phyloP scores from a whole-genome alignment of 2,888 invertebrate species.

The Mythimna lalbum region DNA sequence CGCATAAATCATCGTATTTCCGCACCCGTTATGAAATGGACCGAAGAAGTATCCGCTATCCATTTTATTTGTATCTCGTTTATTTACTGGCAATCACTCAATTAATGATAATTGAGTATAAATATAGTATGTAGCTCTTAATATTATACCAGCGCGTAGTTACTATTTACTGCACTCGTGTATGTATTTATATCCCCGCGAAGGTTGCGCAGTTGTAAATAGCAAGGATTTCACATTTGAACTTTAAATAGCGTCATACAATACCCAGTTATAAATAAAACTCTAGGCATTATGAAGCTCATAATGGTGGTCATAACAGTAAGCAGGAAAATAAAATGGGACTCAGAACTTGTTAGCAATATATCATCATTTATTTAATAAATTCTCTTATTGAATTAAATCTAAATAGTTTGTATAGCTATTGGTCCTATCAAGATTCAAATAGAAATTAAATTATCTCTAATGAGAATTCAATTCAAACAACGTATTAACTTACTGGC shows the following conservation, averaged over 20 bases:
- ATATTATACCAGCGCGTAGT: conserved; percentile 17
- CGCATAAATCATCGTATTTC: conserved; percentile 67
- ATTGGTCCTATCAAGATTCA: no score
- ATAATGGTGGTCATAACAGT: not conserved
- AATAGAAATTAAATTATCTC: not conserved
- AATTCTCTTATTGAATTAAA: not conserved
- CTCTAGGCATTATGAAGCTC: not conserved
- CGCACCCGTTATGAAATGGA: conserved; percentile 63
- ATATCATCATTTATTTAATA: not conserved
- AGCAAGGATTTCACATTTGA: conserved; percentile 15
- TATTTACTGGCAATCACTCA: conserved; percentile 63
- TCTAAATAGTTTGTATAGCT: not conserved
- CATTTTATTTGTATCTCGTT: conserved; percentile 58
- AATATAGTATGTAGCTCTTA: conserved; percentile 12
- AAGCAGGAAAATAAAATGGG: not conserved
- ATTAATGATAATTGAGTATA: conserved; percentile 57
- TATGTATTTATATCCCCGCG: conserved; percentile 24
- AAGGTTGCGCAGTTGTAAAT: conserved; percentile 21
- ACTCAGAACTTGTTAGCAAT: not conserved
- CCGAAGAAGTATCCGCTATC: conserved; percentile 55
- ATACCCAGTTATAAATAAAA: conserved; percentile 20
- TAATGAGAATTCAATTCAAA: not conserved
- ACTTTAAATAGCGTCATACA: conserved; percentile 14
- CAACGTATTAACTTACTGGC: not conserved
- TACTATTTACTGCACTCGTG: conserved; percentile 13